Evolutionary conservation across 2,888 invertebrate genomes (phyloP).

Genomic region (Euzetes globulus): DNA sequence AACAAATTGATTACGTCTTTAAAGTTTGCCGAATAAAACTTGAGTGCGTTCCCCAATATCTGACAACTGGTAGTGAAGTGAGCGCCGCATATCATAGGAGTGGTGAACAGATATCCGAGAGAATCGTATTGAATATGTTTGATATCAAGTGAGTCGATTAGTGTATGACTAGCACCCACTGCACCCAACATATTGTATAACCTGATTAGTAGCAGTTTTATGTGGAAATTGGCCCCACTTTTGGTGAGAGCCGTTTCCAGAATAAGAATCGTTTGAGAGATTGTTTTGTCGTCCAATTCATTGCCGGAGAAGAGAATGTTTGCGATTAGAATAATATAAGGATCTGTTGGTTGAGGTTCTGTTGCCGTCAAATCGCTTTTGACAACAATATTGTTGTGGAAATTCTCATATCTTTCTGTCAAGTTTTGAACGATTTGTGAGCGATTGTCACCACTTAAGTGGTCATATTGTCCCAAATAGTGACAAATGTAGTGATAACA

Average conservation of each 20-base stretch:
- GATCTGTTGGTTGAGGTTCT: slow-evolving; percentile 57
- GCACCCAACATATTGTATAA: slow-evolving; percentile 72
- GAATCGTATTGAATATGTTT: slow-evolving; percentile 91
- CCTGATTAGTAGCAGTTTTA: slow-evolving; percentile 72
- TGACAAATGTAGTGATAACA: slow-evolving; percentile 4
- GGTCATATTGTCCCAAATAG: slow-evolving; percentile 11
- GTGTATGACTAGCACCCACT: slow-evolving; percentile 62
- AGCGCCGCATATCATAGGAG: slow-evolving; percentile 4
- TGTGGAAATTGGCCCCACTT: slow-evolving; percentile 81
- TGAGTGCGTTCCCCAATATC: slow-evolving; percentile 64
- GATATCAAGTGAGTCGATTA: slow-evolving; percentile 71
- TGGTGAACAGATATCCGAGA: slow-evolving; percentile 54
- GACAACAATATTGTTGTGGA: slow-evolving; percentile 2
- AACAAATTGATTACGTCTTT: slow-evolving; percentile 64
- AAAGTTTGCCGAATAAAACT: slow-evolving; percentile 78
- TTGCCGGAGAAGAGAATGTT: slow-evolving; percentile 58
- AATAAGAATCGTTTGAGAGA: slow-evolving; percentile 54
- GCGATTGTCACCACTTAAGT: neutral
- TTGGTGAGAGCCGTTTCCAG: slow-evolving; percentile 64
- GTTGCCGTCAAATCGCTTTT: slow-evolving; percentile 44
- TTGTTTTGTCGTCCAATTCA: slow-evolving; percentile 47
- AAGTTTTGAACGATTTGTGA: neutral
- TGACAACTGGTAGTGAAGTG: slow-evolving; percentile 55
- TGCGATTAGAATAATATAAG: slow-evolving; percentile 69
- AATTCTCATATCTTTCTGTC: neutral